Conservation (phyloP, 2,888 invertebrate species). For the Drosophila hamatofila region DNA sequence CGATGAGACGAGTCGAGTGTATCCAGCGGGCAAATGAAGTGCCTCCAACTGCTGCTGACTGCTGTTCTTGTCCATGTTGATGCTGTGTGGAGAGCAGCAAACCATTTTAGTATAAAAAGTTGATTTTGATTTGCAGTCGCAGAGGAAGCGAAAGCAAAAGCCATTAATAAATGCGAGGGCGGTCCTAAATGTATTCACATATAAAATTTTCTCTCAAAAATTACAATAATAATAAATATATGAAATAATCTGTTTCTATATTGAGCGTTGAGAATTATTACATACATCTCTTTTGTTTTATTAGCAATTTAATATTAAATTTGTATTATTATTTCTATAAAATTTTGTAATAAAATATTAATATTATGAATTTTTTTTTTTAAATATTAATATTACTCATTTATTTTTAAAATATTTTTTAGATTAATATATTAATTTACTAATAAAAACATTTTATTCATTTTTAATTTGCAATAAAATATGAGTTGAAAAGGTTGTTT, state of each 20-base stretch:
- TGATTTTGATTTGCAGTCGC: slow-evolving; percentile 69
- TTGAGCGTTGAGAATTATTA: too few relatives aligned
- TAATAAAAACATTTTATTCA: too few relatives aligned
- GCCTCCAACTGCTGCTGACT: slow-evolving; percentile 59
- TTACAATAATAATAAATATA: neutral
- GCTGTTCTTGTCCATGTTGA: slow-evolving; percentile 22
- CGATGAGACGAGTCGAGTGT: slow-evolving; percentile 34
- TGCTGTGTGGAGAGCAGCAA: slow-evolving; percentile 25
- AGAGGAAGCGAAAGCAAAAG: slow-evolving; percentile 27
- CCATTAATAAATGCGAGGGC: slow-evolving; percentile 52
- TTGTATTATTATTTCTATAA: too few relatives aligned
- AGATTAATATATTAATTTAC: too few relatives aligned
- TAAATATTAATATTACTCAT: too few relatives aligned
- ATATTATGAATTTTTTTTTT: too few relatives aligned
- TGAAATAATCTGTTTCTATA: neutral
- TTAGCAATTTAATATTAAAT: too few relatives aligned
- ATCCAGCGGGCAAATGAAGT: slow-evolving; percentile 62
- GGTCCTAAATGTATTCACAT: slow-evolving; percentile 16
- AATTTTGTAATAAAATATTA: too few relatives aligned
- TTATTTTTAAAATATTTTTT: too few relatives aligned
- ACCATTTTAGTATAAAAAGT: slow-evolving; percentile 56
- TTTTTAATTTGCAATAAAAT: too few relatives aligned
- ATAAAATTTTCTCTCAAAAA: neutral
- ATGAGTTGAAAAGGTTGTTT: too few relatives aligned
- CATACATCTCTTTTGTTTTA: too few relatives aligned